A percentile compares a stretch with the other conserved stretches of the same genome.
phyloP scores from a whole-genome alignment of 2,888 invertebrate species.

The Nudaria mundana region DNA sequence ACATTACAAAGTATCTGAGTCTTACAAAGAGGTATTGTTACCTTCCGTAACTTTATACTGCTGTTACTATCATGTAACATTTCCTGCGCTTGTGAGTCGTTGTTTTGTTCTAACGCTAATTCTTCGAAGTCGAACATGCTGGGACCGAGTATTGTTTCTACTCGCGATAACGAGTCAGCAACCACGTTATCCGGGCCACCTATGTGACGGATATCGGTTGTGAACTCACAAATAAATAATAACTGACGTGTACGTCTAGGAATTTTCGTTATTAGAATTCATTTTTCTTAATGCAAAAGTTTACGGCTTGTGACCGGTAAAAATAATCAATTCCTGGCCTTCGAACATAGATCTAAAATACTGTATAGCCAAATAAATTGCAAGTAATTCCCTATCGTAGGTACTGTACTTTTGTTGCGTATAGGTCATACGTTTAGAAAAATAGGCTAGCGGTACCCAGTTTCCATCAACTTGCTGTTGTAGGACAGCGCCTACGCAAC shows the following conservation, averaged over 20 bases:
- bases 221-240: slow-evolving; percentile 1
- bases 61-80: neutral
- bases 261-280: neutral
- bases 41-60: neutral
- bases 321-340: neutral
- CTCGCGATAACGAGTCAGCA: neutral
- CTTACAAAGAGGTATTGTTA: slow-evolving; percentile 1
- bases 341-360: neutral
- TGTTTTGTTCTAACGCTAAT: neutral
- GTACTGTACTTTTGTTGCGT: neutral
- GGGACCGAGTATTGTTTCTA: neutral
- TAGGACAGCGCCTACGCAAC: neutral
- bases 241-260: slow-evolving; percentile 1
- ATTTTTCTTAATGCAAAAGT: neutral
- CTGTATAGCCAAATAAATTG: neutral
- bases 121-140: neutral
- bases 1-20: neutral
- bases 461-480: neutral
- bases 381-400: neutral
- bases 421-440: neutral
- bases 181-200: neutral
- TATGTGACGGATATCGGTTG: neutral
- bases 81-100: neutral
- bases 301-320: neutral
- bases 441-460: neutral